Base-by-base conservation (phyloP, 2,888 invertebrate genomes). In the Protophormia terraenovae region DNA sequence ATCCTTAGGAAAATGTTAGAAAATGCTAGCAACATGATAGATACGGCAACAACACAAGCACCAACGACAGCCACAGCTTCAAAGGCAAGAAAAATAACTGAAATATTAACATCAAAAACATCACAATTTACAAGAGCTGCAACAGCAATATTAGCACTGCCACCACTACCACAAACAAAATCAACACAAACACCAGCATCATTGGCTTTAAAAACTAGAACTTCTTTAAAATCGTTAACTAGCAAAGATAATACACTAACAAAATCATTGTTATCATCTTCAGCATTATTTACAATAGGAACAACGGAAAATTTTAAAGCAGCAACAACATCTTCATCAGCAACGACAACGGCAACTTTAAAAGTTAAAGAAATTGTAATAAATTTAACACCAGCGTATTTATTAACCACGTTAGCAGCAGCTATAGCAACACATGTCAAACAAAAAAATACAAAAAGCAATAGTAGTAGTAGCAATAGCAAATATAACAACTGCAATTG, bases 321-420 rank as follows among this genome's bases (percentile, higher is more conserved):
- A 60, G 22, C 19, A 10, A 10, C 45, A 58, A 22, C 64, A 75
- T 32, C 19, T 22, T 29, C 55, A 22, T 55, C 73, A 72, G 45
- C 19, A 84, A 14, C 60, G 66, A 38, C 76, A 79, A 71, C 58
- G 38, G 12, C 27, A 75, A 58, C 60, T 38, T 72, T 47, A 6
- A 72, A 72, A 80, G 45, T 53, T 27, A 32, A 75, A 58, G 12
- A 67, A 8, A 29, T 38, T 76, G 35, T 62, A 45, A 58, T 41
- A 73, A 77, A 19, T 38, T 69, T 67, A 66, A 32, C 67, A 69
- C 69, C 69, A 50, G 29, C 78, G 24, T 66, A 71, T 55, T 50
- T 80, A 58, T 66, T 79, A 81, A 73, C 53, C 76, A 73, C 69
- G 73, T 24, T 82, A 67, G 50, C 50, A 81, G 77, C 82, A 55